Base-by-base conservation (phyloP, 2,888 invertebrate species). In the Eucera pruinosa region DNA sequence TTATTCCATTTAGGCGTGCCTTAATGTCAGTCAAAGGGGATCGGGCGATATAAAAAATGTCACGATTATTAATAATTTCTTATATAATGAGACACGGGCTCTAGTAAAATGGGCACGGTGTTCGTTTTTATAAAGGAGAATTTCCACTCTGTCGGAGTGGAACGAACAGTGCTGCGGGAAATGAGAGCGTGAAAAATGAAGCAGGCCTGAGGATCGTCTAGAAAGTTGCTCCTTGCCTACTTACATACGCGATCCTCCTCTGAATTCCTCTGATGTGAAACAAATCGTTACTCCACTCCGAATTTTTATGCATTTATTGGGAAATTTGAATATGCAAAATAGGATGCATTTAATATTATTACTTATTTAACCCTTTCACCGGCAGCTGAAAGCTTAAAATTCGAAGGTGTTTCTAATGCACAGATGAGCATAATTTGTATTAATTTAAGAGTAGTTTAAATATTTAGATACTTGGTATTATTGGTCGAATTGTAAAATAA, bases 1-100 rank as follows among this genome's bases (percentile, higher is more conserved):
- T 70, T 50, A 18, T 57, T 65, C 47, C 41, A 5, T 23, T 27
- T 20, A 39, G 23, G 25, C 11, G 15, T 30, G 23, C 20, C 25
- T 27, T 39, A 50, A 48, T 36, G 23, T 50, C 57, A 23, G 33
- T 30, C 5, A 43, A 65, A 43, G 18, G 39, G n/a, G 27, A 3
- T 13, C 15, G 33, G n/a, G n/a, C n/a, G n/a, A n/a, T n/a, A 50
- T 33, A 39, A 15, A 41, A 57, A 11, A 36, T 36, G 57, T 15
- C 18, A 4, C 43, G 30, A 58, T 58, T 58, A 50, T 71, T 71
- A 52, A 71, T 71, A 58, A 66, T 58, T 66, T 43, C 58, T 43
- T 52, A 52, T 20, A 33, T 66, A 71, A 66, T 50, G 50, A 50
- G 41, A 30, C n/a, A n/a, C 25, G 9, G 9, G 9, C n/a, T 3